Percentiles rank a stretch among this genome's conserved stretches.
phyloP scores from a whole-genome alignment of 37 sponge, comb jelly and placozoan species.

The Cliona cf. orientalis region DNA sequence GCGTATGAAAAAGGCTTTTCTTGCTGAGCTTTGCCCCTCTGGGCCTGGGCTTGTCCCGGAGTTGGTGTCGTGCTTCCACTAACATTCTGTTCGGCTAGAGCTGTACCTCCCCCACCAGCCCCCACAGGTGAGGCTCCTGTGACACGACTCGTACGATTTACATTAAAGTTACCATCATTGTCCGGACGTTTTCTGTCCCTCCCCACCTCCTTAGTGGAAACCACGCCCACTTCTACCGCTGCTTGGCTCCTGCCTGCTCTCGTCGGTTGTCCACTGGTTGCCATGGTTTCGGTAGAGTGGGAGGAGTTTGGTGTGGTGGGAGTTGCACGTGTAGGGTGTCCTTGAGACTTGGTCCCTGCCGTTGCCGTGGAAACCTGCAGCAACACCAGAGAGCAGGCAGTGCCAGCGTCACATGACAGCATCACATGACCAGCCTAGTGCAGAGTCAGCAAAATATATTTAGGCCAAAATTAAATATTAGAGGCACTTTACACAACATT shows the following conservation, averaged over 20 bases:
- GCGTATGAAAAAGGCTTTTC: conserved; percentile 43
- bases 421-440: not conserved
- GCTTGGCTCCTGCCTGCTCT: conserved; percentile 55
- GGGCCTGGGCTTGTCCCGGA: not conserved
- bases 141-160: too few species aligned
- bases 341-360: not conserved
- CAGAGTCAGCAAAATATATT: not conserved
- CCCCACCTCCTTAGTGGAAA: not conserved
- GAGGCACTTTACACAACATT: not conserved
- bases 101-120: too few species aligned
- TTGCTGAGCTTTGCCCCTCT: not conserved
- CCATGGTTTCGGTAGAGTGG: not conserved
- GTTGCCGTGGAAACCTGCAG: conserved; percentile 62
- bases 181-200: not conserved
- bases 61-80: too few species aligned
- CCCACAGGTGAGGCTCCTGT: too few species aligned
- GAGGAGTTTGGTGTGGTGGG: too few species aligned
- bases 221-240: not conserved
- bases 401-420: conserved; percentile 44
- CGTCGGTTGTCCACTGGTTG: conserved; percentile 32
- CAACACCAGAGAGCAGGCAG: conserved; percentile 81
- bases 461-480: too few species aligned
- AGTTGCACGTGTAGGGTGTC: too few species aligned
- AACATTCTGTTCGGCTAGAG: too few species aligned
- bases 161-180: not conserved